These are phyloP conservation scores for Temnothorax rugatulus DNA, from an alignment of 2,888 invertebrate species.

Conservation along the genomic window DNA sequence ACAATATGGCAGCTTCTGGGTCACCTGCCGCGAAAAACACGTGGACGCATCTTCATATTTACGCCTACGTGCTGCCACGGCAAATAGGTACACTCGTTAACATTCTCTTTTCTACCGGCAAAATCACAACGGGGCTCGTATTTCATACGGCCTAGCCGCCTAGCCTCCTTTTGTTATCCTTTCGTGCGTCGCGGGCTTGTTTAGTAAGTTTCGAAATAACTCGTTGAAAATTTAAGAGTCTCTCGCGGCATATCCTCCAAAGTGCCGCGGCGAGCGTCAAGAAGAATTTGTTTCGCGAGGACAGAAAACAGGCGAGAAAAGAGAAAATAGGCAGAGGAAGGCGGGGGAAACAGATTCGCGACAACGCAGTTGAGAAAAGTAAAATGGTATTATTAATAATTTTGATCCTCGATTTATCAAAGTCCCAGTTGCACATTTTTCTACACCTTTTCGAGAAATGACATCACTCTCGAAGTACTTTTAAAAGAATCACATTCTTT, in stretches of 20 bases:
- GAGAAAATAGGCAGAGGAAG: background rate
- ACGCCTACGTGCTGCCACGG: slow-evolving; percentile 24
- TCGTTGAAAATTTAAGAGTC: slow-evolving; percentile 71
- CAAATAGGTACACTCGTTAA: slow-evolving; percentile 34
- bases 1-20: slow-evolving; percentile 79
- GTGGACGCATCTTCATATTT: slow-evolving; percentile 72
- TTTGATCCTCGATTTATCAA: slow-evolving; percentile 22
- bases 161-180: slow-evolving; percentile 24
- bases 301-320: background rate
- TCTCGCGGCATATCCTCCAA: slow-evolving; percentile 54
- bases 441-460: background rate
- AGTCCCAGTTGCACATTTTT: background rate
- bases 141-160: slow-evolving; percentile 62
- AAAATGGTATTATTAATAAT: slow-evolving; percentile 37
- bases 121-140: slow-evolving; percentile 66
- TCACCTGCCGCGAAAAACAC: slow-evolving; percentile 78
- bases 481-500: background rate
- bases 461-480: background rate
- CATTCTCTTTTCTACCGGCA: slow-evolving; percentile 46
- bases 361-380: background rate
- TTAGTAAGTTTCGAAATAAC: slow-evolving; percentile 72
- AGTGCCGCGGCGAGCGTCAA: slow-evolving; percentile 23
- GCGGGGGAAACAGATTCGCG: slow-evolving; percentile 24
- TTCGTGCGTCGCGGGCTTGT: slow-evolving; percentile 66
- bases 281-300: slow-evolving; percentile 55